Evolutionary conservation across 2,797 vertebrate species (phyloP), one percentile per base, ranked within the genome.

Genomic region (Tauraco hartlaubi): DNA sequence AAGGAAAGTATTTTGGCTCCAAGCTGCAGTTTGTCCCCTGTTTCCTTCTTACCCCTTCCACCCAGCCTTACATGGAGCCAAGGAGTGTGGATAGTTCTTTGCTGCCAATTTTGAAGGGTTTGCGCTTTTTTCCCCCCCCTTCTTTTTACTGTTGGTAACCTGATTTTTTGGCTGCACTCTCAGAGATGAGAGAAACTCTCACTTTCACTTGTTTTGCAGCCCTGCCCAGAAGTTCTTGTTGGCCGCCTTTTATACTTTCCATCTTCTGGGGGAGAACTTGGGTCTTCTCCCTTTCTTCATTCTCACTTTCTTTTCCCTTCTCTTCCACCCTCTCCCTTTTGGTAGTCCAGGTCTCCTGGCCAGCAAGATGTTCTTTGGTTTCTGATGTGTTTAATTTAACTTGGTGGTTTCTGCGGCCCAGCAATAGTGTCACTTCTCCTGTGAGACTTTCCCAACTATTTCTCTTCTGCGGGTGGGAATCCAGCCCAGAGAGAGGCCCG

Each of bases 121-220:
- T 80, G 29, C 5, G 12, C 63, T 59, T 61, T 13, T 19, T 29
- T 29, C n/a, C 15, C n/a, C 12, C 12, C 11, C 8, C 15, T n/a
- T 31, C 61, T 48, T 75, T 71, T 94, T 81, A 69, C 64, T 74
- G 56, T 92, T 61, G 52, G 69, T 91, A 94, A 78, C 81, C 43
- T 84, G 76, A 52, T 49, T 88, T 95, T 92, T 88, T 88, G 92
- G 82, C 91, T 94, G 48, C 58, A 7, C 28, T 81, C 39, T 80
- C 59, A 67, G 79, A 67, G 71, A 94, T 93, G 88, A 96, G 81
- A 89, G 69, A 92, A 96, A 31, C 35, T 94, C 83, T 92, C 66
- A 37, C 81, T 88, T 90, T 94, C 68, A 41, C 55, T 88, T 91
- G 48, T 84, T 96, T 92, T 94, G 81, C 82, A 94, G 76, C 58